phyloP scores from a whole-genome alignment of 2,888 invertebrate genomes.

The Stenodera caucasica region DNA sequence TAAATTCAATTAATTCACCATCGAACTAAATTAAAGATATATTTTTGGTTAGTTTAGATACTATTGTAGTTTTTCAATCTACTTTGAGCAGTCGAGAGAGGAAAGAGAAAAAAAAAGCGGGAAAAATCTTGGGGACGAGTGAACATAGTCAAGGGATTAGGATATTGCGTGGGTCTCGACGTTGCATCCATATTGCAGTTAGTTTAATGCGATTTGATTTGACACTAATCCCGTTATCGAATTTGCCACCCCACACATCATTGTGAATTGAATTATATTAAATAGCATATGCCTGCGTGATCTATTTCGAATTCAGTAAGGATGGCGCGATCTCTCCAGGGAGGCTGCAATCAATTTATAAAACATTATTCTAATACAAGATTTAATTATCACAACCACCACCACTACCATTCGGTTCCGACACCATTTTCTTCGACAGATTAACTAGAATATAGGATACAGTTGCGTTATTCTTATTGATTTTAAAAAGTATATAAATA shows the following conservation, averaged over 20 bases:
- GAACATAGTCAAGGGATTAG: slow-evolving; percentile 11
- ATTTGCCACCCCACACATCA: slow-evolving; percentile 57
- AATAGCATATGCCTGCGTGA: slow-evolving; percentile 56
- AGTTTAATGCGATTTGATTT: slow-evolving; percentile 58
- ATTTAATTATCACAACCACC: slow-evolving; percentile 2
- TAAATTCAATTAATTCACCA: neutral
- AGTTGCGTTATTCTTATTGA: neutral
- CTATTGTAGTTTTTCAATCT: too few species aligned
- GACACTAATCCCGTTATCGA: slow-evolving; percentile 59
- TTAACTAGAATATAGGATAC: neutral
- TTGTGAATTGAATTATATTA: slow-evolving; percentile 57
- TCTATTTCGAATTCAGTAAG: slow-evolving; percentile 46
- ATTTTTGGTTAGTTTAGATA: neutral
- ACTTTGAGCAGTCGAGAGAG: too few species aligned
- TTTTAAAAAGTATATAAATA: too few species aligned
- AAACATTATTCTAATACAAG: slow-evolving; percentile 40
- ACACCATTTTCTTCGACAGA: neutral
- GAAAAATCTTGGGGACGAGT: neutral
- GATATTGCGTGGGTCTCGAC: slow-evolving; percentile 33
- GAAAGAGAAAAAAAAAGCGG: neutral
- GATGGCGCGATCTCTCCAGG: slow-evolving; percentile 28
- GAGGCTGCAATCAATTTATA: slow-evolving; percentile 43
- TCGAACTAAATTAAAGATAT: neutral
- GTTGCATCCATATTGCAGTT: slow-evolving; percentile 53
- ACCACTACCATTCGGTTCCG: neutral